Evolutionary conservation across 2,888 invertebrate species (phyloP), one percentile per base, ranked within the genome.

Genomic region (Trichopria drosophilae): DNA sequence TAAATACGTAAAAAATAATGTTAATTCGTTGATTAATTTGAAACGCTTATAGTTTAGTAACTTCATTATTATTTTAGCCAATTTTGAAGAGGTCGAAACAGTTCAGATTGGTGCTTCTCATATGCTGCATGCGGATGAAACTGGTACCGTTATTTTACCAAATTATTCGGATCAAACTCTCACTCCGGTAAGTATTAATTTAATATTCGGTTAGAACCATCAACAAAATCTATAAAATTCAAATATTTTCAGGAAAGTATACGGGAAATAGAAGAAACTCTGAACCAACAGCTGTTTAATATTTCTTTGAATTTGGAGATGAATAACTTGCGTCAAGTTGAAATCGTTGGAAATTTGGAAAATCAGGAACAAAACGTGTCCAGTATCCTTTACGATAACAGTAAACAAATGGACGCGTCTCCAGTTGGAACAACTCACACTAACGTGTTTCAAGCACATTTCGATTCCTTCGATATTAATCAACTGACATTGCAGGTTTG

Each of bases 191-290:
- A 18, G 58, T 62, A 58, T 50, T 15, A 2, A 29, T 26, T n/a
- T n/a, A n/a, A n/a, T n/a, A n/a, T n/a, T n/a, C n/a, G n/a, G n/a
- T n/a, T n/a, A n/a, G n/a, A n/a, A n/a, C n/a, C n/a, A n/a, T n/a
- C n/a, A n/a, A 20, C 1, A 22, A 12, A 37, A 13, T 39, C 29
- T 26, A 19, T 28, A 22, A 12, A 36, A 13, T n/a, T 10, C n/a
- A 43, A 28, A 22, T 24, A 24, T 19, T 40, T 58, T 4, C 37
- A 76, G 75, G 76, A 76, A 52, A 76, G 68, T 51, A 73, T 77
- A 35, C 65, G 69, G 41, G 75, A 76, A 52, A 69, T 77, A 28
- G 76, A 77, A 50, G 75, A 77, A 37, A 75, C 76, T 1, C 57
- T 77, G 22, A 76, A 75, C 58, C 73, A 73, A 29, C 76, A 76